phyloP scores from a whole-genome alignment of 2,797 vertebrate species.

The Diplodus puntazzo region DNA sequence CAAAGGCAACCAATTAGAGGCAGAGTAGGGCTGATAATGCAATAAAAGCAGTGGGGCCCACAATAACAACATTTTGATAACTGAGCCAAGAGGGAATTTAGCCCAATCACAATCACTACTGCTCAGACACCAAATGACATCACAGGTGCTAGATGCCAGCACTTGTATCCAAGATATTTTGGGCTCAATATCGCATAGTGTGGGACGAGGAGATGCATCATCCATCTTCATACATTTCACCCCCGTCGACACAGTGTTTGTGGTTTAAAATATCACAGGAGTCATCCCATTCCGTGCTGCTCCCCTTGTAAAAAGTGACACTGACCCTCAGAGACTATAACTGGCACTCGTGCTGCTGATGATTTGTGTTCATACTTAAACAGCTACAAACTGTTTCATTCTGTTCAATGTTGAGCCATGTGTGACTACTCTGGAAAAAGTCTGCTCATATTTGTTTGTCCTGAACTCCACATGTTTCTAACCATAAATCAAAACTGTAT shows the following conservation, averaged over 20 bases:
- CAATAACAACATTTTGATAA: too few species aligned
- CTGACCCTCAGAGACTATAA: background rate
- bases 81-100: too few species aligned
- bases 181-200: too few species aligned
- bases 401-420: background rate
- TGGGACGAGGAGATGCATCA: too few species aligned
- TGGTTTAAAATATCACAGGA: background rate
- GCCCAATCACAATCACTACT: too few species aligned
- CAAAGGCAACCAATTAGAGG: too few species aligned
- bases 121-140: too few species aligned
- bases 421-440: background rate
- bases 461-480: background rate
- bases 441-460: background rate
- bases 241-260: background rate
- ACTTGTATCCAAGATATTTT: too few species aligned
- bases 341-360: background rate
- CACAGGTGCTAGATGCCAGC: too few species aligned
- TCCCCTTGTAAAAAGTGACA: background rate
- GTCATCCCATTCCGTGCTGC: background rate
- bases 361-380: background rate
- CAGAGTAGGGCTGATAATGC: too few species aligned
- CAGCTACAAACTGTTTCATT: background rate
- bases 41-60: too few species aligned
- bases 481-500: slow-evolving; percentile 10
- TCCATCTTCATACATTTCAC: too few species aligned